Evolutionary conservation across 2,797 vertebrate species (phyloP), one percentile per base, ranked within the genome.

Genomic region (Notolabrus celidotus): DNA sequence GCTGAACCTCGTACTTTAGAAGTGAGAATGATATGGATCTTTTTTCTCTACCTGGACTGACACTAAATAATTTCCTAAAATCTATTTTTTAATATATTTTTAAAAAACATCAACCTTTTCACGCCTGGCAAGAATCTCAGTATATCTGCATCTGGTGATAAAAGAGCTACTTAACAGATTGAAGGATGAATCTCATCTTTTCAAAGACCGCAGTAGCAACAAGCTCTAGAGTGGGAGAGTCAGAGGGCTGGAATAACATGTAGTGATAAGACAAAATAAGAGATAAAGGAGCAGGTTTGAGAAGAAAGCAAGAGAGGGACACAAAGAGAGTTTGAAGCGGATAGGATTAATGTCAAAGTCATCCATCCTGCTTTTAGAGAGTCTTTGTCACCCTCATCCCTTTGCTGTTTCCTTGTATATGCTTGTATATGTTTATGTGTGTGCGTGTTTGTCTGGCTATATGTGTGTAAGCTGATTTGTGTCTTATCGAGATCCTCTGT

Each of bases 391-490:
- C 16, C 39, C 56, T n/a, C 46, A 43, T 61, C 43, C 56, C 34
- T 34, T 42, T 43, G 34, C 39, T 2, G 25, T 67, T 22, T 62
- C 57, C 68, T 60, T 53, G 27, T 52, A 38, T 67, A 53, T 14
- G 33, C 54, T 38, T 46, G 54, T 64, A 16, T 45, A 45, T 73
- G 43, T 78, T 55, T 66, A 20, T 53, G 60, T 41, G 25, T 49
- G 74, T 71, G 60, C 34, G 10, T 57, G 51, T 49, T 61, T 42
- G 52, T 65, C 10, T 5, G 5, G 8, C 41, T 70, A 6, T 65
- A 71, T 62, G 73, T 72, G 64, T 54, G 51, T 92, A 91, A 92
- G 92, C 91, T 90, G 88, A 92, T 92, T 92, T 92, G 79, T 80
- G 85, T 83, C 84, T 92, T 93, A 92, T 92, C 89, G 50, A 83